Evolutionary conservation across 2,888 invertebrate genomes (phyloP).

Genomic region (Callyntrura guangdongensis): DNA sequence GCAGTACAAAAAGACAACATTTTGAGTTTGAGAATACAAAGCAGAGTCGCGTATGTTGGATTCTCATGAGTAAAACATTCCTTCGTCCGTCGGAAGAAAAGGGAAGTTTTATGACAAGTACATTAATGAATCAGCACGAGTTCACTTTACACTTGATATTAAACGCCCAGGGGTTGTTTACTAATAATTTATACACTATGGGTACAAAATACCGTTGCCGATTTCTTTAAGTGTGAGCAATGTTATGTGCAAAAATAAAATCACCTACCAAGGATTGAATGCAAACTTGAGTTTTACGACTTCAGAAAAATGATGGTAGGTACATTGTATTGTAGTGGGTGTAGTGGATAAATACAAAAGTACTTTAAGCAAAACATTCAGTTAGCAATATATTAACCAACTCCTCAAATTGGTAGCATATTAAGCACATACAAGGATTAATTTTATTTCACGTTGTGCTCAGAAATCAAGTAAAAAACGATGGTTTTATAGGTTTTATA

Average conservation of each 20-base stretch:
- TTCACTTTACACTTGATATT: constrained; percentile 10
- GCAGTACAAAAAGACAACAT: no score
- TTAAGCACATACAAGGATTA: not conserved
- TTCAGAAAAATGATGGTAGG: no score
- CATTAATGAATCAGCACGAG: not conserved
- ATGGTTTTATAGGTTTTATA: constrained; percentile 30
- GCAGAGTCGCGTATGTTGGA: no score
- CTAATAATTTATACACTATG: constrained; percentile 21
- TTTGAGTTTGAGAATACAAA: no score
- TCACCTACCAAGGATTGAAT: not conserved
- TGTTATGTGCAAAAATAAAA: not conserved
- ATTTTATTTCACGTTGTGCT: constrained; percentile 13
- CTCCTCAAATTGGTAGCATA: not conserved
- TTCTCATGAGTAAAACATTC: not conserved
- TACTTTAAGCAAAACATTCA: not conserved
- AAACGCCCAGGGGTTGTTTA: constrained; percentile 17
- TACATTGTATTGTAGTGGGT: no score
- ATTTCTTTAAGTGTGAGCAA: constrained; percentile 6
- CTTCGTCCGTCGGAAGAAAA: not conserved
- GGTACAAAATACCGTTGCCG: not conserved
- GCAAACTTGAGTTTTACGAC: not conserved
- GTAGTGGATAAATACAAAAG: no score
- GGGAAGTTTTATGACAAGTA: not conserved
- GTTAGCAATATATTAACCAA: not conserved
- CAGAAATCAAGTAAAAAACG: not conserved